Percentiles rank a stretch among this genome's conserved stretches.
Conservation (phyloP, 92 coral and sea anemone species). For the Palythoa grandiflora region DNA sequence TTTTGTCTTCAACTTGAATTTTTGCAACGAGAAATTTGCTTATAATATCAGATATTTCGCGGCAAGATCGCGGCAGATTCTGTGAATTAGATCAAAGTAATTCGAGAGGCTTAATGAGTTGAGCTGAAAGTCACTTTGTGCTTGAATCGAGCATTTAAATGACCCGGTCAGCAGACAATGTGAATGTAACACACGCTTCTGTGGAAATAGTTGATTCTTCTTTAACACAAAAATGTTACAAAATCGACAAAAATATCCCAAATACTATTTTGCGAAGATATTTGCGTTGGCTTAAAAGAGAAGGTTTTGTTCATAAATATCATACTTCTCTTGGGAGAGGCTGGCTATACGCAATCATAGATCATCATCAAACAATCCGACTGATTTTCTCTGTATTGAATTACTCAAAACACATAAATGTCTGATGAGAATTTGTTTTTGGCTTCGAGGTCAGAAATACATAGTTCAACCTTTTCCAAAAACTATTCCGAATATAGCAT, state of each 20-base stretch:
- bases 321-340: constrained; percentile 50
- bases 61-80: constrained; percentile 30
- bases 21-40: constrained; percentile 8
- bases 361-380: neutral
- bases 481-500: too few species aligned
- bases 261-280: neutral
- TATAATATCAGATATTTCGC: neutral
- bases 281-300: neutral
- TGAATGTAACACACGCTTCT: neutral
- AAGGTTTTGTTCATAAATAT: neutral
- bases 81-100: constrained; percentile 4
- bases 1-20: neutral
- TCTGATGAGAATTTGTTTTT: neutral
- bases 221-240: neutral
- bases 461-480: too few species aligned
- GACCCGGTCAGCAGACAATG: neutral
- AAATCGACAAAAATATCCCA: neutral
- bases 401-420: constrained; percentile 15
- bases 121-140: neutral
- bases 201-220: neutral
- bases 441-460: too few species aligned
- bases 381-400: neutral
- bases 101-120: constrained; percentile 8
- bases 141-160: neutral
- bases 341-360: neutral